Percentiles rank a stretch among this genome's conserved stretches.
phyloP scores from a whole-genome alignment of 2,113 vertebrate species.

The Artemisiospiza belli region DNA sequence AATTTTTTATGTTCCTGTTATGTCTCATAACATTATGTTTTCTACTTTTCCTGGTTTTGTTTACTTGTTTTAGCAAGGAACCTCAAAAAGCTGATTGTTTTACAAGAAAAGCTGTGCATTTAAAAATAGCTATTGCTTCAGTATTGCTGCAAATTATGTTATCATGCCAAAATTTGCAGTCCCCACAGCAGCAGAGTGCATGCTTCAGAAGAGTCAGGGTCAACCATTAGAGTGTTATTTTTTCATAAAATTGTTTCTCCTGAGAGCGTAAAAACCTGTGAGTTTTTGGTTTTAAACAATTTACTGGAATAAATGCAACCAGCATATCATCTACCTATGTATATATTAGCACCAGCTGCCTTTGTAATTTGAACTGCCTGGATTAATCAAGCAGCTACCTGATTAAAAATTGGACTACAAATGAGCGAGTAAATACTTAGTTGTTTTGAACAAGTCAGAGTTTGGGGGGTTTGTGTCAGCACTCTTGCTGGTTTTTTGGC shows the following conservation, averaged over 20 bases:
- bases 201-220: background rate
- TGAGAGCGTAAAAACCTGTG: constrained; percentile 32
- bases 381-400: constrained; percentile 76
- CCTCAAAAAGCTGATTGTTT: background rate
- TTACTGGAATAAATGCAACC: constrained; percentile 69
- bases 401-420: constrained; percentile 77
- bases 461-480: constrained; percentile 62
- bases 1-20: background rate
- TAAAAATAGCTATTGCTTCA: background rate
- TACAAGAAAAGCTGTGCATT: background rate
- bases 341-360: constrained; percentile 69
- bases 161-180: background rate
- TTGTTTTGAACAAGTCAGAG: constrained; percentile 78
- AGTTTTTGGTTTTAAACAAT: constrained; percentile 62
- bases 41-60: background rate
- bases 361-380: constrained; percentile 72
- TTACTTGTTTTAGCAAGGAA: background rate
- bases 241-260: background rate
- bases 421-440: constrained; percentile 75
- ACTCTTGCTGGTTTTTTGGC: constrained; percentile 68
- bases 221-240: background rate
- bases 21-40: background rate
- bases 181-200: fast-evolving
- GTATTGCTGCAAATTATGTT: background rate
- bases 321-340: constrained; percentile 64